Percentiles rank a stretch among this genome's conserved stretches.
phyloP scores from a whole-genome alignment of 2,888 invertebrate genomes.

The Acholoe squamosa region DNA sequence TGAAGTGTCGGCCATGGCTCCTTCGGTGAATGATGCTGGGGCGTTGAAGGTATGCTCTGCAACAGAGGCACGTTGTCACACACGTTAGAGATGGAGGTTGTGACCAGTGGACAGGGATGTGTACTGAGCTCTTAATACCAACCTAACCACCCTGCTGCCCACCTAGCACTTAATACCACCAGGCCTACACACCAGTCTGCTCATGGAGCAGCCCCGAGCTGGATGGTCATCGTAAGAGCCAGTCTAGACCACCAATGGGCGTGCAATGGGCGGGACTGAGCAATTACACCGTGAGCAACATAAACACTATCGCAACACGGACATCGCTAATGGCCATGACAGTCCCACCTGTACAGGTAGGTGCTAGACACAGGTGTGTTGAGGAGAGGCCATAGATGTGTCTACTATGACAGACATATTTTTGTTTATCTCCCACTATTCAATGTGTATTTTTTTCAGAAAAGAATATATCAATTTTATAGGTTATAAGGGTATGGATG shows the following conservation, averaged over 20 bases:
- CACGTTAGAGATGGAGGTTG: background rate
- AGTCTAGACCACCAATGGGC: background rate
- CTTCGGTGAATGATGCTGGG: constrained; percentile 14
- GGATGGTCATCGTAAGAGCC: background rate
- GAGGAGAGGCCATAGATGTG: background rate
- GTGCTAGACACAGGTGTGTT: background rate
- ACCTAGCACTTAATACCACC: background rate
- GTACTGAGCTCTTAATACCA: background rate
- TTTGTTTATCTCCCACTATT: too few relatives aligned
- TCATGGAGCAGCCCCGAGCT: background rate
- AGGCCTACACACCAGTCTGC: background rate
- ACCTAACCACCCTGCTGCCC: constrained; percentile 7
- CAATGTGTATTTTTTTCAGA: too few relatives aligned
- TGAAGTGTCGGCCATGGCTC: constrained; percentile 51
- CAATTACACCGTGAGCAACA: background rate
- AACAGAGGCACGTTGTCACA: constrained; percentile 26
- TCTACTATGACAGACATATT: background rate
- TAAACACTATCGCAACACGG: too few relatives aligned
- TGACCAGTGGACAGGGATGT: background rate
- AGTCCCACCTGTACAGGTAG: background rate
- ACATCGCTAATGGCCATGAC: background rate
- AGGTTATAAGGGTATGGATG: too few relatives aligned
- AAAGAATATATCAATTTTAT: too few relatives aligned
- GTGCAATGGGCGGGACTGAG: background rate
- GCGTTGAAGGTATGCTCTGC: constrained; percentile 45